Base-by-base conservation (phyloP, 2,888 invertebrate genomes). In the Reticulitermes lucifugus region DNA sequence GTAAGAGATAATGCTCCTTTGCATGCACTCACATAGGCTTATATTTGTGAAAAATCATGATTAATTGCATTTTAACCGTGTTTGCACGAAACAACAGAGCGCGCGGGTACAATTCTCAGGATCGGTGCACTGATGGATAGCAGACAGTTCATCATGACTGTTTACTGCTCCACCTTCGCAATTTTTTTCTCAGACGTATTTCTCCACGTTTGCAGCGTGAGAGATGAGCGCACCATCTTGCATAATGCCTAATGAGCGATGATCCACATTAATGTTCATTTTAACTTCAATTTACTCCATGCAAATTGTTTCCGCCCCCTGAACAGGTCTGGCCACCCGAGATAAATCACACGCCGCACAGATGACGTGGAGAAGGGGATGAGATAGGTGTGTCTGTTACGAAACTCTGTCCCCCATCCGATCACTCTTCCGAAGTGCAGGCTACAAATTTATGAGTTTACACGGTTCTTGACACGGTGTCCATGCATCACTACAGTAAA, bases 251-350 rank as follows among this genome's bases (percentile, higher is more conserved):
- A 85, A 85, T 85, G 85, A 85, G 77, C 83, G 83, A 85, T 85
- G 81, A 71, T 29, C 81, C 43, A 85, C 83, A 85, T 85, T 85
- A 85, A 85, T 85, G 73, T 85, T 85, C 85, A 85, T 85, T 85
- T 85, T 82, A 82, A 85, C 85, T 85, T 85, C 85, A 85, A 85
- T 85, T 85, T 82, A 79, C 83, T 83, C 82, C 51, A 80, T 75
- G 85, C 82, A 83, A 83, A 85, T 85, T 83, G 85, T 85, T 81
- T 73, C 85, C 73, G 59, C 82, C 83, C 77, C 59, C 29, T 79
- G 84, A 75, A 79, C 51, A 70, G 84, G 60, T 70, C 80, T 51
- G 84, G 84, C 71, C 46, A 70, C 60, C 80, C 75, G 79, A 80
- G 71, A 84, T 84, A 84, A 84, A 84, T 84, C 84, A 84, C 75